These are phyloP conservation scores for Ceratina japonica DNA, from an alignment of 1,140 invertebrate genomes.

Conservation along the genomic window DNA sequence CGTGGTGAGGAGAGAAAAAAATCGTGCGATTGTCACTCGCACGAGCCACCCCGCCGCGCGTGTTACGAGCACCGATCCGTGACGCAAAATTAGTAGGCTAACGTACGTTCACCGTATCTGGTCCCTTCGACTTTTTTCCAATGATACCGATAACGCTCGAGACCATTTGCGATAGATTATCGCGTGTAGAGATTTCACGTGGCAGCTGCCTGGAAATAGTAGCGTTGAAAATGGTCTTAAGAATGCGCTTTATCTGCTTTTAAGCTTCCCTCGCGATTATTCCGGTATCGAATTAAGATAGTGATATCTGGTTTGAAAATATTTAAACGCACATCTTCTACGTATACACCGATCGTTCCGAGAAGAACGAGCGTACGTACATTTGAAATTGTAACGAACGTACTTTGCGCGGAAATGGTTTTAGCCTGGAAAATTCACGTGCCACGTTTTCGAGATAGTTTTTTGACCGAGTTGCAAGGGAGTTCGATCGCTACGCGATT, in stretches of 20 bases:
- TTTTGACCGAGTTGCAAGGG: not conserved
- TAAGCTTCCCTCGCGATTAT: no score
- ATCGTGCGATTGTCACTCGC: conserved; percentile 27
- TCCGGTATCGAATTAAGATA: no score
- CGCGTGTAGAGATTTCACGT: not conserved
- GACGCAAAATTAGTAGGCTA: not conserved
- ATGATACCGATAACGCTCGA: not conserved
- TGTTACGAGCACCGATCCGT: conserved; percentile 33
- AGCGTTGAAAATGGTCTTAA: not conserved
- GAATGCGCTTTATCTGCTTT: not conserved
- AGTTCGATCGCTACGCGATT: not conserved
- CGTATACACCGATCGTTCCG: no score
- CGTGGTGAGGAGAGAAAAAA: conserved; percentile 43
- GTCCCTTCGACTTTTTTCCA: not conserved
- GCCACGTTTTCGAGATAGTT: not conserved
- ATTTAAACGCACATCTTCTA: no score
- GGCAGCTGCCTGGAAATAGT: not conserved
- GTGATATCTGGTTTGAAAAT: no score
- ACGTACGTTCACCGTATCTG: no score
- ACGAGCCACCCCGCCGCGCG: not conserved
- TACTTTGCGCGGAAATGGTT: not conserved
- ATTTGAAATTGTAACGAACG: no score
- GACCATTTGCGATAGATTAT: conserved; percentile 24
- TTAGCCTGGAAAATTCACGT: no score
- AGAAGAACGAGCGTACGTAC: no score